Percentiles rank a stretch among this genome's conserved stretches.
phyloP scores from a whole-genome alignment of 2,888 invertebrate species.

The Caenorhabditis sulstoni region DNA sequence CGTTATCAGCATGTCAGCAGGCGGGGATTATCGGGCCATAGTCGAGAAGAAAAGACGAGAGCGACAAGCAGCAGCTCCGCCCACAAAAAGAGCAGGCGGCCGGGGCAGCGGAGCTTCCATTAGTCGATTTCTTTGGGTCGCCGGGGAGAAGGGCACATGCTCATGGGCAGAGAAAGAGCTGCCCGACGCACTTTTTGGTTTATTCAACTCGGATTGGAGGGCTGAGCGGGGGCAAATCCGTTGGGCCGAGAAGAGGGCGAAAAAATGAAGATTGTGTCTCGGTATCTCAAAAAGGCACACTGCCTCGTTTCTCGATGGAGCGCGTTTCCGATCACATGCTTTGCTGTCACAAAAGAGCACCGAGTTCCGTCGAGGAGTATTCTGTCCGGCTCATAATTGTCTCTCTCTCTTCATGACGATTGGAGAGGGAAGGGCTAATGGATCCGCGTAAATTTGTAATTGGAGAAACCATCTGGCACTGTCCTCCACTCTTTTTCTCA shows the following conservation, averaged over 20 bases:
- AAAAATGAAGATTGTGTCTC: too few relatives aligned
- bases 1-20: constrained; percentile 51
- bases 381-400: background rate
- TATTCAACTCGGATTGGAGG: constrained; percentile 1
- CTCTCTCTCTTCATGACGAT: background rate
- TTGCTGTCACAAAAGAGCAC: too few relatives aligned
- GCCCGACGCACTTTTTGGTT: constrained; percentile 37
- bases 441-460: background rate
- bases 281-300: too few relatives aligned
- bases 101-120: constrained; percentile 29
- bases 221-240: background rate
- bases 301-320: too few relatives aligned
- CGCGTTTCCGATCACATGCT: too few relatives aligned
- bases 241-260: too few relatives aligned
- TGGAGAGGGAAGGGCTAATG: background rate
- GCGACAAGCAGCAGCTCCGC: constrained; percentile 14
- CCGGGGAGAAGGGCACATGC: constrained; percentile 27
- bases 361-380: too few relatives aligned
- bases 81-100: constrained; percentile 14
- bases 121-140: constrained; percentile 28
- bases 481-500: background rate
- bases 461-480: constrained; percentile 2
- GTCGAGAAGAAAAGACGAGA: constrained; percentile 10
- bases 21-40: constrained; percentile 38
- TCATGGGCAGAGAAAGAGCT: constrained; percentile 30